Base-by-base conservation (phyloP, 1,140 invertebrate species). In the Saccostrea cuccullata region DNA sequence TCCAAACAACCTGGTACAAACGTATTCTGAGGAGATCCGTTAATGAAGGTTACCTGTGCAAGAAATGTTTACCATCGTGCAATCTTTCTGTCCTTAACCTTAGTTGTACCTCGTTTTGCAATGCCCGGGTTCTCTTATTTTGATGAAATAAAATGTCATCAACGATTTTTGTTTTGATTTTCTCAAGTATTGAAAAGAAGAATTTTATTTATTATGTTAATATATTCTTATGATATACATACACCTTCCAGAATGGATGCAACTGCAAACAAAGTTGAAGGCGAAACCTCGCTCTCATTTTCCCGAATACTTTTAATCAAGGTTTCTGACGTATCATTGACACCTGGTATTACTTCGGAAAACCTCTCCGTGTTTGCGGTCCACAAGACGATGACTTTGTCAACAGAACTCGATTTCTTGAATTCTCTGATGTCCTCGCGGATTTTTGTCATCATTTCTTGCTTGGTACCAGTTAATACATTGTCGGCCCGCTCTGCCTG, bases 21-120 rank as follows among this genome's bases (percentile, higher is more conserved):
- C 0, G 98, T 99, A 94, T 99, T 99, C 95, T 99, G 98, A 0
- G 98, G 98, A 0, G 98, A 98, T 0, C 98, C 98, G 95, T 99
- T 99, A 89, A 99, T 98, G 95, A 98, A 99, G 56, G 97, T 97
- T 91, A 97, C 97, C 97, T 98, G 92, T 0, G n/a, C 95, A 95
- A 87, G 36, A 58, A 73, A 20, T 26, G 3, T 23, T 5, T 84
- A 8, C 3, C 8, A 70, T 64, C n/a, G 6, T 64, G 17, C 20
- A 17, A 64, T 6, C 3, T 20, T 36, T 36, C 30, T 36, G 30
- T 64, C 58, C 58, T 64, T 64, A 17, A 64, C 58, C 58, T 64
- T 5, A 17, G n/a, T 64, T 17, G 58, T 60, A 60, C 58, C 58
- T 17, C 4, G 9, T 12, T 15, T 64, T 20, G 58, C 58, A 64